Base-by-base conservation (phyloP, 1,140 invertebrate species). In the Drosophila insularis region DNA sequence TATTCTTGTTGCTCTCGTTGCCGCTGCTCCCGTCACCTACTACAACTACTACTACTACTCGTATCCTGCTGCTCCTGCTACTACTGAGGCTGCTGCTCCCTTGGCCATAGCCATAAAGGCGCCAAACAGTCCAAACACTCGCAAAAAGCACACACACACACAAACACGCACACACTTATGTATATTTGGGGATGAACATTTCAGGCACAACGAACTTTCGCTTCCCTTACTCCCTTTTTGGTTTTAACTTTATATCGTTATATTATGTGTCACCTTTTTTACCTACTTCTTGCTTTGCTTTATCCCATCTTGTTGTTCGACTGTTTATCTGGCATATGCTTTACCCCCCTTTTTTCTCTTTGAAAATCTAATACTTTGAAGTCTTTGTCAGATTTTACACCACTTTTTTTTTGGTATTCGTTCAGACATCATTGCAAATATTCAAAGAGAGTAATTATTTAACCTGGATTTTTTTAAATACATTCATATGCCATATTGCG, bases 21-120 rank as follows among this genome's bases (percentile, higher is more conserved):
- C 39, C 17, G 19, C n/a, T 8, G 14, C 43, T 37, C 35, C 11
- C 35, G 35, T 37, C 13, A 11, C 35, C 35, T 11, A 50, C 43
- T 17, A 17, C 14, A 7, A 43, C 37, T 71, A 6, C 13, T 5
- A 10, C 32, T 53, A 35, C 14, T 39, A 50, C 21, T 54, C 14
- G 39, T 39, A 27, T 27, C 37, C 54, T 39, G 60, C 59, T 69
- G 59, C 59, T 64, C 31, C 40, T 50, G 64, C 61, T 59, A 66
- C 59, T 72, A 55, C 54, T n/a, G 54, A 56, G 54, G 54, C 54
- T 56, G 54, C 54, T 56, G 54, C 54, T 56, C 54, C 31, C 31
- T 74, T 66, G 35, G 70, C 58, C 63, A 68, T 80, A 82, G 80
- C 60, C 80, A 74, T 43, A 54, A 21, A 40, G 80, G 80, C 80